Evolutionary conservation across 1,140 invertebrate species (phyloP).

Genomic region (Lysiphlebus fabarum): DNA sequence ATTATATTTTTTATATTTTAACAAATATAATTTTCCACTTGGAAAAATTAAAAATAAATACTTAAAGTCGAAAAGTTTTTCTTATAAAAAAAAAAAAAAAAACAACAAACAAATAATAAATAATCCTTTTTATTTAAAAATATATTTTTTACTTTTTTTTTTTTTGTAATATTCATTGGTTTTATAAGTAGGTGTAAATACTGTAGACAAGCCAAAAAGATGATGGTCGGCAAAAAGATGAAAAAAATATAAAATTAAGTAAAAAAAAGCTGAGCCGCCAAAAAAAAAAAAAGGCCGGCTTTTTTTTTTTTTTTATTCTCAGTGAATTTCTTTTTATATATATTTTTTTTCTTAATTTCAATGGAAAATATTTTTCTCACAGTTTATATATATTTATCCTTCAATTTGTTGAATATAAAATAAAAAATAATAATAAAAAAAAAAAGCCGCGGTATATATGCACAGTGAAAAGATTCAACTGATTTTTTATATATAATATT

Average conservation of each 20-base stretch:
- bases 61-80: no score
- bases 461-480: neutral
- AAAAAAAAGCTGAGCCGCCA: constrained; percentile 33
- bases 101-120: no score
- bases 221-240: constrained; percentile 30
- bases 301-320: constrained; percentile 35
- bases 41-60: no score
- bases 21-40: no score
- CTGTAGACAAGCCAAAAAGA: constrained; percentile 13
- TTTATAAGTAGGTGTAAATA: constrained; percentile 49
- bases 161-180: no score
- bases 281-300: constrained; percentile 34
- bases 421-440: constrained; percentile 19
- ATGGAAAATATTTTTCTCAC: constrained; percentile 51
- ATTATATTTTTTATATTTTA: no score
- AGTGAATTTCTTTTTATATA: constrained; percentile 33
- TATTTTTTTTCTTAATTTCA: constrained; percentile 39
- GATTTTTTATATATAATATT: no score
- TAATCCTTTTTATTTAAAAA: no score
- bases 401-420: constrained; percentile 18
- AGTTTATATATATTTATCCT: constrained; percentile 23
- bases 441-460: constrained; percentile 15
- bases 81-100: no score
- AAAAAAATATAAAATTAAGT: constrained; percentile 20
- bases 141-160: no score